Conservation (phyloP, 2,113 vertebrate species). For the Sphyrna mokarran region DNA sequence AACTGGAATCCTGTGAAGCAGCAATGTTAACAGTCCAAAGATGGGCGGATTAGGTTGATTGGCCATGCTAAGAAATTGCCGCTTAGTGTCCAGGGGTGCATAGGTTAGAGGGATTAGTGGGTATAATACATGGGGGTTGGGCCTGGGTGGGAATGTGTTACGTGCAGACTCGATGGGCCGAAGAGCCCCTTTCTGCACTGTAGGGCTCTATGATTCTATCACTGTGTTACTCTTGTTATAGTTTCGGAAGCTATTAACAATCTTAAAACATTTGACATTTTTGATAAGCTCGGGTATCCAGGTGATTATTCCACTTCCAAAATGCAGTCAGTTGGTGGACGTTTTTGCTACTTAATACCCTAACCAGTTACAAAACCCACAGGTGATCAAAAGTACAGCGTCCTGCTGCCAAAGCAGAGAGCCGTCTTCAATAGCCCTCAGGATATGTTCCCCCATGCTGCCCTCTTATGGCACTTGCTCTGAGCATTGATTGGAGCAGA, state of each 20-base stretch:
- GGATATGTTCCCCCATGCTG: neutral
- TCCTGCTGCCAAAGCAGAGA: neutral
- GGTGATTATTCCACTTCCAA: neutral
- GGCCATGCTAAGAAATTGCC: no score
- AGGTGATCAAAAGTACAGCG: neutral
- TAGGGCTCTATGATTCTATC: no score
- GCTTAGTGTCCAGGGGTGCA: no score
- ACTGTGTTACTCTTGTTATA: neutral
- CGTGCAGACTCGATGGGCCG: no score
- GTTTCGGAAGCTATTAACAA: neutral
- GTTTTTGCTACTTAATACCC: neutral
- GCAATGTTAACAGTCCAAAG: no score
- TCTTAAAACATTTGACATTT: neutral
- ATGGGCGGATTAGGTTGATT: no score
- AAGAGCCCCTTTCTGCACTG: no score
- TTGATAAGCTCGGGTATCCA: neutral
- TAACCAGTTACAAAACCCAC: neutral
- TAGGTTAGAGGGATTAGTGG: no score
- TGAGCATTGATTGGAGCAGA: neutral
- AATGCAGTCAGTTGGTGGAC: neutral
- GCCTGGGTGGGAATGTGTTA: no score
- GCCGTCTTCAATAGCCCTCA: neutral
- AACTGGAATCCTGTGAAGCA: no score
- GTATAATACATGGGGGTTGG: no score
- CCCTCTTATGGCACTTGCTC: neutral